phyloP scores from a whole-genome alignment of 2,797 vertebrate genomes.

The Ispidina picta region DNA sequence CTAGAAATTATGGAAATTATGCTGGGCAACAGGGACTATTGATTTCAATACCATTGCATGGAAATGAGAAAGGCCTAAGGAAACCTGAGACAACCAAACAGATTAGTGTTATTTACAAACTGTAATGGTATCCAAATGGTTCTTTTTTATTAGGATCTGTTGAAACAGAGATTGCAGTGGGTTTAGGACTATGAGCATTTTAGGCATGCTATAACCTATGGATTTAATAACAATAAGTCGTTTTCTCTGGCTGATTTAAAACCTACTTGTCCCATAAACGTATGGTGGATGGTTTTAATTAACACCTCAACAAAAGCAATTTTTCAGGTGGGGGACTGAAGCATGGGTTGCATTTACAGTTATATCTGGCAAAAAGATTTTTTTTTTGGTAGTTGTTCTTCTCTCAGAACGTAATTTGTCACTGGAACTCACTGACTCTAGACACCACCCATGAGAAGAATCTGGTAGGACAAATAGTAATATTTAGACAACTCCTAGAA shows the following conservation, averaged over 20 bases:
- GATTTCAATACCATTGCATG: neutral
- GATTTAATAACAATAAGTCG: slow-evolving; percentile 51
- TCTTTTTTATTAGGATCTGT: neutral
- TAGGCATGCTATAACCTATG: slow-evolving; percentile 36
- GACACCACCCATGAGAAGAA: neutral
- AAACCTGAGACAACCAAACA: neutral
- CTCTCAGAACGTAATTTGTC: neutral
- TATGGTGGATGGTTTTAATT: slow-evolving; percentile 62
- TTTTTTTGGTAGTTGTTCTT: neutral
- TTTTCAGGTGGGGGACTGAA: slow-evolving; percentile 5
- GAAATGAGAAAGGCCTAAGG: slow-evolving; percentile 9
- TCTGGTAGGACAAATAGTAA: neutral
- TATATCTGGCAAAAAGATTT: neutral
- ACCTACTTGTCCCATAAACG: slow-evolving; percentile 31
- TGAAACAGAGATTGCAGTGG: slow-evolving; percentile 19
- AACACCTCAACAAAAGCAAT: slow-evolving; percentile 55
- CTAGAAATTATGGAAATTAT: slow-evolving; percentile 14
- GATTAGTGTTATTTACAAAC: slow-evolving; percentile 33
- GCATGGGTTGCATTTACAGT: slow-evolving; percentile 17
- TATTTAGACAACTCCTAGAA: neutral
- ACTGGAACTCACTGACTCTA: neutral
- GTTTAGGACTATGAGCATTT: slow-evolving; percentile 11
- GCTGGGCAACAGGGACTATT: neutral
- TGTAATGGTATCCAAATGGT: neutral
- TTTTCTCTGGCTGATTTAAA: slow-evolving; percentile 59